Percentiles rank a stretch among this genome's conserved stretches.
Evolutionary conservation across 2,888 invertebrate genomes (phyloP).

Genomic region (Lypha dubia): DNA sequence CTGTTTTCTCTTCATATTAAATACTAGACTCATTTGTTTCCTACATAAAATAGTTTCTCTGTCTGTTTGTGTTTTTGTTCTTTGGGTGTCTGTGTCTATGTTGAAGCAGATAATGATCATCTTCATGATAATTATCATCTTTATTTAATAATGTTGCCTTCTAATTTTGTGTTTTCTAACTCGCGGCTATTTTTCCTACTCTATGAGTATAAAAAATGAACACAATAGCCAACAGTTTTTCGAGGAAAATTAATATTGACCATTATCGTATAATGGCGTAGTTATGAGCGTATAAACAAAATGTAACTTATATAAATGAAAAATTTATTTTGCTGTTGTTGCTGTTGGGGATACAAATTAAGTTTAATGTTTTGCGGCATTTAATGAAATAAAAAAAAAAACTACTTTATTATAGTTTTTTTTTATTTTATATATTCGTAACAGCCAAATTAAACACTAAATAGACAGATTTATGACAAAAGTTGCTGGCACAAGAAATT

Average conservation of each 20-base stretch:
- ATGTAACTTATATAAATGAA: slow-evolving; percentile 35
- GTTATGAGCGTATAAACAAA: slow-evolving; percentile 23
- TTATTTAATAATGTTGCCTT: slow-evolving; percentile 57
- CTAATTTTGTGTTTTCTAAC: slow-evolving; percentile 32
- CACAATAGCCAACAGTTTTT: slow-evolving; percentile 38
- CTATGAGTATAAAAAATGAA: slow-evolving; percentile 2
- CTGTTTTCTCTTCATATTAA: slow-evolving; percentile 45
- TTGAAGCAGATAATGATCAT: slow-evolving; percentile 39
- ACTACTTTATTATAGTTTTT: slow-evolving; percentile 2
- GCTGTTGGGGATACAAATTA: slow-evolving; percentile 7
- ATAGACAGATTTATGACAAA: slow-evolving; percentile 24
- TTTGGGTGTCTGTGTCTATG: neutral
- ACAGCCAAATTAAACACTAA: slow-evolving; percentile 22
- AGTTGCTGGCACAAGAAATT: slow-evolving; percentile 13
- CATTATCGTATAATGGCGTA: slow-evolving; percentile 55
- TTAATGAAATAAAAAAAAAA: slow-evolving; percentile 22
- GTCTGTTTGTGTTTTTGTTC: slow-evolving; percentile 6
- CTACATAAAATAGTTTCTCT: slow-evolving; percentile 1
- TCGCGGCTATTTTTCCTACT: slow-evolving; percentile 51
- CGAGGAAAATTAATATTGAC: slow-evolving; percentile 64
- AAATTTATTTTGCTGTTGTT: neutral
- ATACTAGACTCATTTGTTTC: slow-evolving; percentile 57
- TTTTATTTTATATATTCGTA: neutral
- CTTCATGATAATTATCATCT: slow-evolving; percentile 55
- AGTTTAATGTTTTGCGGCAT: slow-evolving; percentile 41